Percentiles rank a stretch among this genome's conserved stretches.
phyloP scores from a whole-genome alignment of 2,113 vertebrate species.

The Corydoras sp. region DNA sequence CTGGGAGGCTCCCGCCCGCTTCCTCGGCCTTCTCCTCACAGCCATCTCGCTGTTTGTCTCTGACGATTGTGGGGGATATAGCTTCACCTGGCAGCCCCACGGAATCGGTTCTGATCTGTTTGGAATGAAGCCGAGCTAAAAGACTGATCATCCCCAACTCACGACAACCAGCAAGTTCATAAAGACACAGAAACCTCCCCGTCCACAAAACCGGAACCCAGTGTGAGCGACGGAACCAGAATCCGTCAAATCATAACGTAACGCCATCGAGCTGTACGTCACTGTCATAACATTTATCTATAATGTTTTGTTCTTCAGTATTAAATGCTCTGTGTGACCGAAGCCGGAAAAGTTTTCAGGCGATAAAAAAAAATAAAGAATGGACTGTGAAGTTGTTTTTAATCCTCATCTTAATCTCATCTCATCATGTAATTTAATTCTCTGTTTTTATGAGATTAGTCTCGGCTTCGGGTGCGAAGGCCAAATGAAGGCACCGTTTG shows the following conservation, averaged over 20 bases:
- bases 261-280: no score
- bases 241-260: no score
- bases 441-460: slow-evolving; percentile 11
- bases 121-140: neutral
- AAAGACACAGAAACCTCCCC: no score
- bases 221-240: no score
- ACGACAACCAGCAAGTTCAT: no score
- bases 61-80: slow-evolving; percentile 42
- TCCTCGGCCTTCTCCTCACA: slow-evolving; percentile 18
- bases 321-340: no score
- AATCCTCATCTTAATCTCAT: slow-evolving; percentile 21
- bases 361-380: neutral
- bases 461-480: slow-evolving; percentile 41
- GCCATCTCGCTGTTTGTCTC: slow-evolving; percentile 56
- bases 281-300: no score
- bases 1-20: slow-evolving; percentile 28
- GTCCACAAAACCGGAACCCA: no score
- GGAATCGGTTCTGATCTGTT: slow-evolving; percentile 3
- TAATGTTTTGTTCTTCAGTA: no score
- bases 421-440: slow-evolving; percentile 27
- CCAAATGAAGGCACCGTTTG: slow-evolving; percentile 51
- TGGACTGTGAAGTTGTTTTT: slow-evolving; percentile 8
- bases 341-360: no score
- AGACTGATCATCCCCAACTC: no score
- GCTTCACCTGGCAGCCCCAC: slow-evolving; percentile 10